Percentiles rank a stretch among this genome's conserved stretches.
phyloP scores from a whole-genome alignment of 1,140 invertebrate species.

The Eupristina koningsbergeri region DNA sequence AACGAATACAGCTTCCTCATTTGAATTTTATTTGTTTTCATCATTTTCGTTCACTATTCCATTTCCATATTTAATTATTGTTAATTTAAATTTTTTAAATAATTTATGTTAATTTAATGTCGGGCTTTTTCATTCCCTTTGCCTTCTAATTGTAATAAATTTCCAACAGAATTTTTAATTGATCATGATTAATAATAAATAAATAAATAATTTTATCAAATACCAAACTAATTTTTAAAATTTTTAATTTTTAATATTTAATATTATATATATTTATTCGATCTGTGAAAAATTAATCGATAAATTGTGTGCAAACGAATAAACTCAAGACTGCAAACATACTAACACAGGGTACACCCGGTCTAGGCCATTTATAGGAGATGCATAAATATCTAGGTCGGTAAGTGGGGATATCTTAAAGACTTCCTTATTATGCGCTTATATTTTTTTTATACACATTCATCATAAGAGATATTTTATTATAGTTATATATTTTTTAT shows the following conservation, averaged over 20 bases:
- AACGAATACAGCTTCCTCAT: slow-evolving; percentile 13
- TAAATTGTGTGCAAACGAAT: no score
- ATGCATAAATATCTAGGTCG: slow-evolving; percentile 70
- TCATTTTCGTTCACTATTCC: background rate
- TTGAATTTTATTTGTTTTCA: background rate
- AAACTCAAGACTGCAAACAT: slow-evolving; percentile 59
- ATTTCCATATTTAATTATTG: background rate
- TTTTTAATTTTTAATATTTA: no score
- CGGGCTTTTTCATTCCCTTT: no score
- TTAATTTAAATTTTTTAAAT: background rate
- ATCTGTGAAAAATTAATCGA: no score
- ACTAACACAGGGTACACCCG: slow-evolving; percentile 68
- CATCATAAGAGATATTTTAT: no score
- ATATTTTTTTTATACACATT: no score
- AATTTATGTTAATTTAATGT: no score
- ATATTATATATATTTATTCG: background rate
- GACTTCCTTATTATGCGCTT: background rate
- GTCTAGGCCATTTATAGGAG: slow-evolving; percentile 71
- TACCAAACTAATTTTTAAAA: no score
- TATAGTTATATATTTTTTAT: no score
- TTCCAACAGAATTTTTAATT: background rate
- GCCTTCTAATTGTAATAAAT: background rate
- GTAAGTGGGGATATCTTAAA: slow-evolving; percentile 66
- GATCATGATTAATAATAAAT: background rate
- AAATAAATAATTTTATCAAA: no score